Conservation (phyloP, 2,888 invertebrate genomes). For the Dioctria rufipes region DNA sequence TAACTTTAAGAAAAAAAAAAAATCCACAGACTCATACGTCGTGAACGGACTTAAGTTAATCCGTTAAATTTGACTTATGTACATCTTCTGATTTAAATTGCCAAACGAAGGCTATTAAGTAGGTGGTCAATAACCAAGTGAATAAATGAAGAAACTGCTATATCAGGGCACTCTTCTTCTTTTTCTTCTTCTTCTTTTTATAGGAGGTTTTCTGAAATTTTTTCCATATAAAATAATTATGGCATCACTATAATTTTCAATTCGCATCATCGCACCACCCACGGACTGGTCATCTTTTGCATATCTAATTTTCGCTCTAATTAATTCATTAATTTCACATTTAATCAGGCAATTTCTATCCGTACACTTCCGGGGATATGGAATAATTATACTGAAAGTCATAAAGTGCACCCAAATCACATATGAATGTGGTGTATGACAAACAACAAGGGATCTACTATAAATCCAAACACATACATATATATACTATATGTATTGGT, state of each 20-base stretch:
- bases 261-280: background rate
- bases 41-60: slow-evolving; percentile 35
- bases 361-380: slow-evolving; percentile 5
- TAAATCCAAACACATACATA: too few species aligned
- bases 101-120: background rate
- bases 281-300: background rate
- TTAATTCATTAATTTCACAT: slow-evolving; percentile 33
- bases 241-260: background rate
- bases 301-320: background rate
- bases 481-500: too few species aligned
- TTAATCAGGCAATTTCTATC: slow-evolving; percentile 38
- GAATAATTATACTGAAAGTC: slow-evolving; percentile 28
- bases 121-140: background rate
- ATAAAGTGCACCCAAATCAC: slow-evolving; percentile 20
- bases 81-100: slow-evolving; percentile 5
- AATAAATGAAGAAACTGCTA: slow-evolving; percentile 3
- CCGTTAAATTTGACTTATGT: slow-evolving; percentile 31
- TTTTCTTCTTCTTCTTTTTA: too few species aligned
- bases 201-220: background rate
- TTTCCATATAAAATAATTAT: background rate
- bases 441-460: too few species aligned
- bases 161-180: background rate
- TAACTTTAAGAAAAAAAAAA: slow-evolving; percentile 8
- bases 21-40: background rate
- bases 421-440: too few species aligned